These are phyloP conservation scores for Lophotriccus pileatus DNA, from an alignment of 2,797 vertebrate genomes.

Conservation along the genomic window DNA sequence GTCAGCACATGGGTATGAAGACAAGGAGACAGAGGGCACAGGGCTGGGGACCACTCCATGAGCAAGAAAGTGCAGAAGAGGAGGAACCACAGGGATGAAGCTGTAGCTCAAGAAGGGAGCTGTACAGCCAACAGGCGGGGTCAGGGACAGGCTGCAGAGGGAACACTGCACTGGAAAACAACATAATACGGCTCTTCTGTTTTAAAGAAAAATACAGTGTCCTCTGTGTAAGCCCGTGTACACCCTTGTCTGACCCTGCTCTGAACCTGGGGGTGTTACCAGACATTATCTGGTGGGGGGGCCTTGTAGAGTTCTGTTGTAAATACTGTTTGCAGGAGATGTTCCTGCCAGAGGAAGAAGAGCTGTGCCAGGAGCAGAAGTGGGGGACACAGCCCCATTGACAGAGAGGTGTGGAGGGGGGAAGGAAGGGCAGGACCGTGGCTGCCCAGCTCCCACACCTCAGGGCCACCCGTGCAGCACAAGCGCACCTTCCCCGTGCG, in stretches of 20 bases:
- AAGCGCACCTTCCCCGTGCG: neutral
- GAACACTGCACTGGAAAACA: neutral
- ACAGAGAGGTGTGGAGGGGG: neutral
- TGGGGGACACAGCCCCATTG: neutral
- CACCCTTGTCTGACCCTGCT: neutral
- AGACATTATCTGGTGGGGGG: neutral
- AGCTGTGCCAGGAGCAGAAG: neutral
- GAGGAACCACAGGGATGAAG: neutral
- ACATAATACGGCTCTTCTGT: neutral
- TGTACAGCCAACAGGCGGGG: neutral
- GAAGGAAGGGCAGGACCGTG: neutral
- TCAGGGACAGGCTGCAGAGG: neutral
- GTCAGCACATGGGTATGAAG: neutral
- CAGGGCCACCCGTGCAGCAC: neutral
- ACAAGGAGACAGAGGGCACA: neutral
- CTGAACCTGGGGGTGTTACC: constrained; percentile 27
- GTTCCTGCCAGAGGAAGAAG: neutral
- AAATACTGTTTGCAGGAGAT: neutral
- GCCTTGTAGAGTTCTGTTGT: neutral
- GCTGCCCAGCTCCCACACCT: neutral
- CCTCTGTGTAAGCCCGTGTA: neutral
- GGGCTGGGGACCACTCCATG: neutral
- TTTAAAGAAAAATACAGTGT: neutral
- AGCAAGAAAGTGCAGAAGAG: neutral
- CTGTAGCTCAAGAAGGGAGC: neutral